Evolutionary conservation across 2,113 vertebrate species (phyloP).

Genomic region (Acinonyx jubatus): DNA sequence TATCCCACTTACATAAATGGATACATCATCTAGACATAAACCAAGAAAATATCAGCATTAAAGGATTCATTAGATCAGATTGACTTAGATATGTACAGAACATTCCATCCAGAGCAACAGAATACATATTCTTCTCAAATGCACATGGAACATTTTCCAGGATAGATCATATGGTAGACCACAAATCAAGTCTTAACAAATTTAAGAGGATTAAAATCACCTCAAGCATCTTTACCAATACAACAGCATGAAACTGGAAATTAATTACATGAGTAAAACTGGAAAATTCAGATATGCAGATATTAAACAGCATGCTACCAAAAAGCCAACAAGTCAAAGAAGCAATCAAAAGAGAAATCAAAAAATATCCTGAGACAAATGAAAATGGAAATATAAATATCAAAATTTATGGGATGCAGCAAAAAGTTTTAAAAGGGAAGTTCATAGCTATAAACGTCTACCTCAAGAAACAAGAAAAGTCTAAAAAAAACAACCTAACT

Average conservation of each 20-base stretch:
- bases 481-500: not conserved
- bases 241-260: not conserved
- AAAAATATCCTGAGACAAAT: not conserved
- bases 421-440: not conserved
- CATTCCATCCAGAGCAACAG: not conserved
- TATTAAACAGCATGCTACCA: not conserved
- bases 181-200: not conserved
- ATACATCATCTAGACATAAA: not conserved
- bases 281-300: not conserved
- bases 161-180: not conserved
- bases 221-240: not conserved
- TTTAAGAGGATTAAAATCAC: not conserved
- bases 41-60: not conserved
- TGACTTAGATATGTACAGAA: not conserved
- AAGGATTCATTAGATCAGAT: not conserved
- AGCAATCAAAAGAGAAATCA: not conserved
- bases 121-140: not conserved
- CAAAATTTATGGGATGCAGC: not conserved
- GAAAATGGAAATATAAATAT: not conserved
- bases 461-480: not conserved
- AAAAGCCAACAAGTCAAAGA: not conserved
- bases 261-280: not conserved
- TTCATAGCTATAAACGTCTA: not conserved
- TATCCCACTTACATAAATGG: not conserved
- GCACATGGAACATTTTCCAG: not conserved